These are phyloP conservation scores for Agelas oroides DNA, from an alignment of 37 sponge, comb jelly and placozoan genomes.

Conservation along the genomic window DNA sequence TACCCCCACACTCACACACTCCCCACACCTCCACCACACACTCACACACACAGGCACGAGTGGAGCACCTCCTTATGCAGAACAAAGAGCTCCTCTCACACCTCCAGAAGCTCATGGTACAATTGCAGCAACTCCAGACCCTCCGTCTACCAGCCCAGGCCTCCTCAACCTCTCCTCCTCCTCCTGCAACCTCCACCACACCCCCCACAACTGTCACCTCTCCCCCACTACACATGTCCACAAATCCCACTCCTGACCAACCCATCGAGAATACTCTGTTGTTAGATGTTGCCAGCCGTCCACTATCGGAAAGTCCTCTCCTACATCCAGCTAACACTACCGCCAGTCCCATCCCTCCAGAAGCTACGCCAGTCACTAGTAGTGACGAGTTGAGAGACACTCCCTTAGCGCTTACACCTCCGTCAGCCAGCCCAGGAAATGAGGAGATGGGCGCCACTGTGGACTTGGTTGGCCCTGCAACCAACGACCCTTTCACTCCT, in stretches of 20 bases:
- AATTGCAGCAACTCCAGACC: conserved; percentile 63
- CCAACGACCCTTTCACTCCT: too few species aligned
- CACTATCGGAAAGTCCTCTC: not conserved
- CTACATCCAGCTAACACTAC: not conserved
- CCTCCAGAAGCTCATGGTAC: conserved; percentile 77
- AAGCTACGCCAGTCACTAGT: not conserved
- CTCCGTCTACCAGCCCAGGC: not conserved
- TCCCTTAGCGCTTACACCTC: not conserved
- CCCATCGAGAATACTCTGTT: not conserved
- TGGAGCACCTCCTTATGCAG: conserved; percentile 79
- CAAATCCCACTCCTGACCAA: not conserved
- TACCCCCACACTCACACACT: not conserved
- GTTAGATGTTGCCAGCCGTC: not conserved
- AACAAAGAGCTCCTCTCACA: conserved; percentile 87
- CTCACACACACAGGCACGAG: conserved; percentile 55
- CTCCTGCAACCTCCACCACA: not conserved
- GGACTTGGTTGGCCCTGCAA: too few species aligned
- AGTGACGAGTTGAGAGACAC: not conserved
- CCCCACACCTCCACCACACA: not conserved
- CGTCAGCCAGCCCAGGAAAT: not conserved
- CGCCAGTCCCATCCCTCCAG: not conserved
- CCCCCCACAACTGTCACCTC: not conserved
- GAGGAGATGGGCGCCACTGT: not conserved
- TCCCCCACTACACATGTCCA: not conserved
- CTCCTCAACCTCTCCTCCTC: not conserved